phyloP scores from a whole-genome alignment of 2,888 invertebrate genomes.

The Ectemnius continuus region DNA sequence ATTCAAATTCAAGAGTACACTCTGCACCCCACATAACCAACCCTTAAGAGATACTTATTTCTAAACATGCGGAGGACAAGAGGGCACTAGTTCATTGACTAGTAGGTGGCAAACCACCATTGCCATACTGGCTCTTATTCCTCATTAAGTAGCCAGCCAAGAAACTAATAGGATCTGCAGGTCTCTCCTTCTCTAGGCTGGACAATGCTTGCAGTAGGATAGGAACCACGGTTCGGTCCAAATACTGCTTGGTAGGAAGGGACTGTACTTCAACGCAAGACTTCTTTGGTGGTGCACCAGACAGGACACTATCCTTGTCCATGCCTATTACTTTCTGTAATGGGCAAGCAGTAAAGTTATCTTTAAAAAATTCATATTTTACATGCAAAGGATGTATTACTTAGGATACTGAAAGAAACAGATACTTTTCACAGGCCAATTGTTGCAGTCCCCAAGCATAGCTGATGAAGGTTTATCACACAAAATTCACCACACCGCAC shows the following conservation, averaged over 20 bases:
- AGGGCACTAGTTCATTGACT: constrained; percentile 68
- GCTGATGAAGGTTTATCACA: no score
- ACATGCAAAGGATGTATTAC: no score
- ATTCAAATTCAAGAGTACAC: constrained; percentile 50
- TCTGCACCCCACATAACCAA: constrained; percentile 32
- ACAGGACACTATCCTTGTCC: constrained; percentile 82
- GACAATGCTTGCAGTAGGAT: constrained; percentile 95
- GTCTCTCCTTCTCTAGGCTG: constrained; percentile 94
- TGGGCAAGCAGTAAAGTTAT: no score
- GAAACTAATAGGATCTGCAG: constrained; percentile 95
- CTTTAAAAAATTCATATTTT: no score
- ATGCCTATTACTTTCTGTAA: constrained; percentile 81
- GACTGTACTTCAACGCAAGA: constrained; percentile 91
- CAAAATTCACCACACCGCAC: no score
- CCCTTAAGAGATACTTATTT: constrained; percentile 31
- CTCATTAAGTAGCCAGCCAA: constrained; percentile 94
- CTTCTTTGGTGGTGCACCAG: constrained; percentile 82
- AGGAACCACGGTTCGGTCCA: constrained; percentile 98
- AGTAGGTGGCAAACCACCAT: constrained; percentile 78
- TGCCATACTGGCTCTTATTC: constrained; percentile 91
- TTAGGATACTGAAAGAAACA: no score
- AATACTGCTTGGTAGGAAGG: constrained; percentile 95
- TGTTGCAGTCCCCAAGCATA: no score
- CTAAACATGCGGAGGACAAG: background rate
- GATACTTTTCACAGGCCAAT: no score